phyloP scores from a whole-genome alignment of 1,140 invertebrate species.

The Hypsibius dujardini region DNA sequence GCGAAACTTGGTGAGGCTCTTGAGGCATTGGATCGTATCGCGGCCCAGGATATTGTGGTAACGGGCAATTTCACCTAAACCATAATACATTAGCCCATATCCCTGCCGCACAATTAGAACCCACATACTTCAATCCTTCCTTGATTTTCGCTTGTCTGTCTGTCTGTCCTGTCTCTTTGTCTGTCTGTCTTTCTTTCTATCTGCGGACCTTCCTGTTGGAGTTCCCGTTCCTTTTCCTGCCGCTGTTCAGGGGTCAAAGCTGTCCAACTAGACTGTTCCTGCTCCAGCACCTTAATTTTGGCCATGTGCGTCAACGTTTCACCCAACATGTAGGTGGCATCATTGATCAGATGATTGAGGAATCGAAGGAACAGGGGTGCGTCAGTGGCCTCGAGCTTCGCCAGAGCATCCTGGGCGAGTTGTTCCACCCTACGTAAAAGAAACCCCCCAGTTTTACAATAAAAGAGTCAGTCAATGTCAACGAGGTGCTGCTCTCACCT shows the following conservation, averaged over 20 bases:
- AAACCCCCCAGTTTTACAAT: background rate
- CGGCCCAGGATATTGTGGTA: constrained; percentile 81
- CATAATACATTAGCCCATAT: no score
- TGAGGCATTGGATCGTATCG: constrained; percentile 66
- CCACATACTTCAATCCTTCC: no score
- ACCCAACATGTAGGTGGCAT: constrained; percentile 79
- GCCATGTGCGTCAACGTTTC: constrained; percentile 71
- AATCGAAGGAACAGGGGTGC: constrained; percentile 80
- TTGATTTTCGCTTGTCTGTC: no score
- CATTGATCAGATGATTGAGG: constrained; percentile 83
- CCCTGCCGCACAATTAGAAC: no score
- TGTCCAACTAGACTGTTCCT: constrained; percentile 48
- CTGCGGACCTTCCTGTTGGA: constrained; percentile 46
- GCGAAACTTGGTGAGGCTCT: constrained; percentile 50
- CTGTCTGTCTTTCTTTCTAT: no score
- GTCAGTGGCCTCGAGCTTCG: constrained; percentile 68
- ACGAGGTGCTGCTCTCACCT: background rate
- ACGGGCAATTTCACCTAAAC: constrained; percentile 49
- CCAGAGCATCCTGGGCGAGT: constrained; percentile 58
- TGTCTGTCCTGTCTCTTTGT: no score
- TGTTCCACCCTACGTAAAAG: constrained; percentile 34
- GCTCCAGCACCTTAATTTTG: constrained; percentile 53
- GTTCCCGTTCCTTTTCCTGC: constrained; percentile 51
- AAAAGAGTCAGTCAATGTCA: no score
- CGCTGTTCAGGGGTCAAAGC: constrained; percentile 48